Evolutionary conservation across 2,113 vertebrate genomes (phyloP), one percentile per base, ranked within the genome.

Genomic region (Myxocyprinus asiaticus): DNA sequence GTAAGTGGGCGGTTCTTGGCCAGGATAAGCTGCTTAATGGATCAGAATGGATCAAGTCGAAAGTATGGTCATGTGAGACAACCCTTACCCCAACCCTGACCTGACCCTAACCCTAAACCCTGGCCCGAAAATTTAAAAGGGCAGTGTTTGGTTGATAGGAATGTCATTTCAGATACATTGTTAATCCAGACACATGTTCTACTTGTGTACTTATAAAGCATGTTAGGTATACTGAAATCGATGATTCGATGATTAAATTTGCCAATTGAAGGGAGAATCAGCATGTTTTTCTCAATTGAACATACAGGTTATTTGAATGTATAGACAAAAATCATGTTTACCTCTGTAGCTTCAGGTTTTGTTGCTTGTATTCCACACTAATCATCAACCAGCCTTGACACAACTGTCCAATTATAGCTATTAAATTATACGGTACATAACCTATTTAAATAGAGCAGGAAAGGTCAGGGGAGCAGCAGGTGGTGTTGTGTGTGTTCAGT

Each of bases 401-500:
- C 55, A 56, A 56, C 55, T 6, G 11, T 1, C 14, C 55, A 56
- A 11, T 55, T n/a, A 56, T 6, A 56, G 55, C 4, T n/a, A n/a
- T 56, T n/a, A n/a, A 5, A n/a, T 56, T 56, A 15, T n/a, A n/a
- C n/a, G n/a, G n/a, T 56, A 15, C 9, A 44, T 70, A 56, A 70
- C 12, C 12, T 56, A n/a, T 14, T 55, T 33, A 42, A 69, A 43
- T 55, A 43, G 48, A 70, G 22, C 51, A 43, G 33, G 42, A 70
- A 53, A 70, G 67, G 51, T 70, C 50, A 43, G 11, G 14, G 11
- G 33, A 56, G 56, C 68, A n/a, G 68, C 12, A 56, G 51, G 68
- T n/a, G 55, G n/a, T n/a, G n/a, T n/a, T n/a, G n/a, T n/a, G 2
- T 15, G 55, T 7, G 22, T 69, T 69, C 22, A 69, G 67, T 69